Conservation (phyloP, 2,888 invertebrate species). For the Drosophila borealis region DNA sequence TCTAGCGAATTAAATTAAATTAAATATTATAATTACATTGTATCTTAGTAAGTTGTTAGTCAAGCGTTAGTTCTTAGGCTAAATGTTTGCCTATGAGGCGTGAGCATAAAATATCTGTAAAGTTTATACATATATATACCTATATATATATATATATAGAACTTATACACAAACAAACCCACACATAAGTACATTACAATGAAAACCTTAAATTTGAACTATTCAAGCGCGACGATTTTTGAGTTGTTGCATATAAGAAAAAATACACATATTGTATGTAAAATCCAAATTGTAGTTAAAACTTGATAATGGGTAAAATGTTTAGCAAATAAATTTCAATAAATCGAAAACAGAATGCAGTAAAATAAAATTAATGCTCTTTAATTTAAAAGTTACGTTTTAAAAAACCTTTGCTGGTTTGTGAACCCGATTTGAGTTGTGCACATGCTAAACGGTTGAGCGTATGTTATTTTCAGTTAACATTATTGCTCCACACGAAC, state of each 20-base stretch:
- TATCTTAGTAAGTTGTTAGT: conserved; percentile 64
- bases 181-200: conserved; percentile 21
- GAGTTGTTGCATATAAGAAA: conserved; percentile 20
- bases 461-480: background rate
- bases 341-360: conserved; percentile 60
- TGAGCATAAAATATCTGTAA: conserved; percentile 64
- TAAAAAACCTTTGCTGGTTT: background rate
- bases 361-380: conserved; percentile 31
- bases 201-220: conserved; percentile 40
- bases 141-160: conserved; percentile 42
- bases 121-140: conserved; percentile 51
- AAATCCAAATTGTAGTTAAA: conserved; percentile 77
- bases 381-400: background rate
- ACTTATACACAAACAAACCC: conserved; percentile 34
- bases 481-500: background rate
- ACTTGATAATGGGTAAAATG: conserved; percentile 71
- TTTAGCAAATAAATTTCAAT: conserved; percentile 74
- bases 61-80: conserved; percentile 57
- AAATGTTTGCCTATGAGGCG: conserved; percentile 63
- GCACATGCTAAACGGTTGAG: conserved; percentile 17
- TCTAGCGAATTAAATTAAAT: conserved; percentile 45
- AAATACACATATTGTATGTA: conserved; percentile 49
- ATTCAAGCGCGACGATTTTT: conserved; percentile 24
- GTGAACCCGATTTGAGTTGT: background rate
- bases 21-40: conserved; percentile 35